Evolutionary conservation across 2,797 vertebrate species (phyloP).

Genomic region (Helarctos malayanus): DNA sequence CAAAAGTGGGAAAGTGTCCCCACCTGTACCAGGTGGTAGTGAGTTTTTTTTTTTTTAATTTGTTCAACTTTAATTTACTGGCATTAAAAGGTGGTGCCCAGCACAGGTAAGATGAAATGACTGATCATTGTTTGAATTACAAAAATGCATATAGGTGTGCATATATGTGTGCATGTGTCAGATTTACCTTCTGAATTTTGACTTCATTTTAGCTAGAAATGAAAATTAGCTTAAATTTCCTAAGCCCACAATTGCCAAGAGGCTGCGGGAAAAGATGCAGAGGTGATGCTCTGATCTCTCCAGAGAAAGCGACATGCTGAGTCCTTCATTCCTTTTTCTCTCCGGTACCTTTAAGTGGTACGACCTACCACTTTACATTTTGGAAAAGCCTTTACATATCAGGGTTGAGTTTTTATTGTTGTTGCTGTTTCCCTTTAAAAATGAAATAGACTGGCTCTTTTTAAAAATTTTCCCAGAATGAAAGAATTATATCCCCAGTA

Average conservation of each 20-base stretch:
- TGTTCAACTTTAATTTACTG: conserved; percentile 55
- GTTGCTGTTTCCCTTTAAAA: conserved; percentile 11
- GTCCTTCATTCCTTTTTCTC: not conserved
- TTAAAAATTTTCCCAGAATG: conserved; percentile 9
- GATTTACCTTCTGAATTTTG: conserved; percentile 31
- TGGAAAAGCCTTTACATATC: conserved; percentile 38
- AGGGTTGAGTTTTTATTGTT: conserved; percentile 41
- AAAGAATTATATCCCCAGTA: conserved; percentile 40
- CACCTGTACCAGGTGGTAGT: not conserved
- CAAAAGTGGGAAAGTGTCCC: not conserved
- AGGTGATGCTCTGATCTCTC: not conserved
- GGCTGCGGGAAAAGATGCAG: not conserved
- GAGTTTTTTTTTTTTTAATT: not conserved
- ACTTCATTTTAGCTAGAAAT: conserved; percentile 62
- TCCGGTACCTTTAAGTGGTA: not conserved
- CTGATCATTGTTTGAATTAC: not conserved
- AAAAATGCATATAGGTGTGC: not conserved
- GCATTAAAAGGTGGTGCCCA: not conserved
- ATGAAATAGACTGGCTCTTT: not conserved
- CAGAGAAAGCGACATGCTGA: not conserved
- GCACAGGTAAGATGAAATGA: not conserved
- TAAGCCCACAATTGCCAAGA: not conserved
- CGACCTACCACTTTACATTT: not conserved
- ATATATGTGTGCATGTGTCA: not conserved
- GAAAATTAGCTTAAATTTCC: conserved; percentile 14